A percentile compares a stretch with the other conserved stretches of the same genome.
These are phyloP conservation scores for Lacanobia oleracea DNA, from an alignment of 2,888 invertebrate species.

Conservation along the genomic window DNA sequence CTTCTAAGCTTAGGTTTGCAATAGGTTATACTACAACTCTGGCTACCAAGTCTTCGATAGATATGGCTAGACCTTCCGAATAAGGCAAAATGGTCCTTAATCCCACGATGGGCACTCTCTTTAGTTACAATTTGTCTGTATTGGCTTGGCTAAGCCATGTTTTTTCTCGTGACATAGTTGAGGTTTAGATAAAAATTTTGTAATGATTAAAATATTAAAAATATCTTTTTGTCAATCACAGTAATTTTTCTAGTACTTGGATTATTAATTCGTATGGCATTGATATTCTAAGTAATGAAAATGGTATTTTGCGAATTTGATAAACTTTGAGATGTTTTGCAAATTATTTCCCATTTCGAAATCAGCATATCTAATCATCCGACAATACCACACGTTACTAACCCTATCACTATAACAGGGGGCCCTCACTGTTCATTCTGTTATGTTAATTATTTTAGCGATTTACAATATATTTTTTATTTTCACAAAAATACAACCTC, in stretches of 20 bases:
- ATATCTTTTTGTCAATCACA: too few species aligned
- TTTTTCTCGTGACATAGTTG: too few species aligned
- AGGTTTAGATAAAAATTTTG: neutral
- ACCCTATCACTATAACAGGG: neutral
- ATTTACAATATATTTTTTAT: too few species aligned
- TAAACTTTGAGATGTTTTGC: neutral
- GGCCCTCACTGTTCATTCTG: neutral
- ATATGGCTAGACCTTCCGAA: neutral
- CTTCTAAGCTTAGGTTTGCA: neutral
- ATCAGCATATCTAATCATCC: neutral
- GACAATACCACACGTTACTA: neutral
- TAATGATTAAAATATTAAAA: too few species aligned
- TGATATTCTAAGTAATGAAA: too few species aligned
- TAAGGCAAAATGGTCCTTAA: neutral
- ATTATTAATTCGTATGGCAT: too few species aligned
- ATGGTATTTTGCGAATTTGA: neutral
- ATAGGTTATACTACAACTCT: neutral
- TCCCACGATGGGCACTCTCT: neutral
- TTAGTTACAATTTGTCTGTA: neutral
- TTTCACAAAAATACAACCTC: too few species aligned
- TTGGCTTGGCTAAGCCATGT: too few species aligned
- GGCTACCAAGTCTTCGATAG: neutral
- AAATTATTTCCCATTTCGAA: neutral
- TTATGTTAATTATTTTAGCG: slow-evolving; percentile 6
- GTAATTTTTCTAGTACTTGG: too few species aligned